These are phyloP conservation scores for Psittacara wagleri DNA, from an alignment of 2,113 vertebrate species.

Conservation along the genomic window DNA sequence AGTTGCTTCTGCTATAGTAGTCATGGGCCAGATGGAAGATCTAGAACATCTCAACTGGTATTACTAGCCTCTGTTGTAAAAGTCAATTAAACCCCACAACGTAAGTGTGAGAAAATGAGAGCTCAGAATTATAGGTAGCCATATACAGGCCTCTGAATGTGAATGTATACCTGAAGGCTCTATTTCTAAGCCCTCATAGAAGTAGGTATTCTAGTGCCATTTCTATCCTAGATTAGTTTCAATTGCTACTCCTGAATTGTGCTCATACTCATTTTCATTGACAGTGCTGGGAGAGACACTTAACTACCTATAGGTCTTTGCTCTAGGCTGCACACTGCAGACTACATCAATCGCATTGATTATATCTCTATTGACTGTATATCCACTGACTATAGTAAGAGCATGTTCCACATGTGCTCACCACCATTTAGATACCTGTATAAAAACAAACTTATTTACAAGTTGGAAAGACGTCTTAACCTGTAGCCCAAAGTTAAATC, in stretches of 20 bases:
- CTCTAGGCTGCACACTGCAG: neutral
- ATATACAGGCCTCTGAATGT: neutral
- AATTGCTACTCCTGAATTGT: neutral
- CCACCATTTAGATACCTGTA: neutral
- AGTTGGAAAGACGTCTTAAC: neutral
- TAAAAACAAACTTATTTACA: neutral
- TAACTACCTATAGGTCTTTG: neutral
- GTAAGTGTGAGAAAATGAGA: neutral
- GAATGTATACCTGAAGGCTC: neutral
- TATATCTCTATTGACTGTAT: neutral
- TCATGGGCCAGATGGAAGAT: neutral
- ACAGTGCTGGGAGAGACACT: neutral
- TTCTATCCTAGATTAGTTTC: neutral
- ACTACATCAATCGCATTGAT: neutral
- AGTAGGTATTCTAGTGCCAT: neutral
- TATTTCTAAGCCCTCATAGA: neutral
- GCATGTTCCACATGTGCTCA: neutral
- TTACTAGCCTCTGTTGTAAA: neutral
- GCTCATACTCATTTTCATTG: rapidly evolving
- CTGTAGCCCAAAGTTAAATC: neutral
- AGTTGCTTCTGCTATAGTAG: neutral
- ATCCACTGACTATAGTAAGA: neutral
- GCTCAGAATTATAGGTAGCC: neutral
- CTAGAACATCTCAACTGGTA: neutral
- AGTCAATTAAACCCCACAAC: neutral